Conservation (phyloP, 1,140 invertebrate genomes). For the Saccostrea echinata region DNA sequence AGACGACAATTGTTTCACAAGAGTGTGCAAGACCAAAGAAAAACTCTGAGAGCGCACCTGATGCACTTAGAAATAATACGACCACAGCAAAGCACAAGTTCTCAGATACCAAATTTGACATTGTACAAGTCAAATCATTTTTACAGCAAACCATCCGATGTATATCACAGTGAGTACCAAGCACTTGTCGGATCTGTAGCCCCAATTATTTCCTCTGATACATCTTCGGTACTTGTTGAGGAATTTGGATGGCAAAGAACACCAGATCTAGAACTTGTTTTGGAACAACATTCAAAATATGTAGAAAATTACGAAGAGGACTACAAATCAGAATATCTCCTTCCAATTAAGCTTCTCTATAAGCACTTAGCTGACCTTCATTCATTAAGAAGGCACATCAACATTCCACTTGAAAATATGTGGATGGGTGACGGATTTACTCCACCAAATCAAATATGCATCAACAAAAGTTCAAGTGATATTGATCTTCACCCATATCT, state of each 20-base stretch:
- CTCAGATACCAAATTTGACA: background rate
- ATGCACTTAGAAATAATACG: background rate
- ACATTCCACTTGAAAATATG: background rate
- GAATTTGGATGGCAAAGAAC: background rate
- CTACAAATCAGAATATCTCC: background rate
- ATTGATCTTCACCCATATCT: background rate
- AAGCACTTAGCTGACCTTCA: background rate
- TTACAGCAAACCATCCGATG: background rate
- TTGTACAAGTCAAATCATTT: background rate
- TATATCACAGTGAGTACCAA: background rate
- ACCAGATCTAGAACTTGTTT: constrained; percentile 12
- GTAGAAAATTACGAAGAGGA: background rate
- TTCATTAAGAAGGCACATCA: background rate
- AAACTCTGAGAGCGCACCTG: background rate
- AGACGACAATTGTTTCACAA: background rate
- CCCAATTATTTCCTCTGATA: background rate
- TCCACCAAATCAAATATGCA: background rate
- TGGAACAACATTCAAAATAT: background rate
- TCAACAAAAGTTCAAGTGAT: background rate
- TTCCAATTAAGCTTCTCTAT: background rate
- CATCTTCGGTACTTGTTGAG: background rate
- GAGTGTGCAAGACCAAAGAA: background rate
- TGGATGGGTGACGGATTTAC: constrained; percentile 5
- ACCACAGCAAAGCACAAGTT: background rate
- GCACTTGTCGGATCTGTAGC: background rate